Percentiles rank a stretch among this genome's conserved stretches.
phyloP scores from a whole-genome alignment of 2,888 invertebrate genomes.

The Netelia melanura region DNA sequence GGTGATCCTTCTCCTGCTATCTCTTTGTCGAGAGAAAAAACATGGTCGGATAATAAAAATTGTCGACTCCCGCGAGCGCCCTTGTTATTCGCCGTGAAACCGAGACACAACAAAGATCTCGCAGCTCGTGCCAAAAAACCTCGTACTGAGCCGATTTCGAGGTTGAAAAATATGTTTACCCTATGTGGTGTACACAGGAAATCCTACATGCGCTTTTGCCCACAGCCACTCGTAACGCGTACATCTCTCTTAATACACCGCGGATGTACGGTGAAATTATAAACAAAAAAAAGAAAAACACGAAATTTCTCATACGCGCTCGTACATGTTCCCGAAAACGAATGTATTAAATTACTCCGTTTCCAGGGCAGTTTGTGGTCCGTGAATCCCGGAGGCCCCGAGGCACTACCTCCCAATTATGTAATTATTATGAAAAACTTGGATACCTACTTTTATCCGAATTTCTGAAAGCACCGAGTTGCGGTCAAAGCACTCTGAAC shows the following conservation, averaged over 20 bases:
- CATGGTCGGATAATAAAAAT: not conserved
- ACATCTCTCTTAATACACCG: not conserved
- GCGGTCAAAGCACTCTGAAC: not conserved
- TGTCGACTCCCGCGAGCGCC: not conserved
- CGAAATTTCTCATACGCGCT: constrained; percentile 29
- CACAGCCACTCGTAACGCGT: not conserved
- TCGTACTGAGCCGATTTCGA: not conserved
- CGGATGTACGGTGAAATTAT: not conserved
- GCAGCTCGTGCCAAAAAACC: not conserved
- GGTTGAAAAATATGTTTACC: not conserved
- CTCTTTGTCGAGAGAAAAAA: constrained; percentile 12
- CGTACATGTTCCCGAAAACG: constrained; percentile 6
- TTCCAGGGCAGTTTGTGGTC: constrained; percentile 6
- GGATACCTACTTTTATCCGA: constrained; percentile 7
- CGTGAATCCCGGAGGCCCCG: constrained; percentile 13
- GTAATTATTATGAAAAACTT: constrained; percentile 42
- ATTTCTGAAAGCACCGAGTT: not conserved
- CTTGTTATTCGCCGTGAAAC: not conserved
- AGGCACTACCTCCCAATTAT: constrained; percentile 39
- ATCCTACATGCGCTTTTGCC: not conserved
- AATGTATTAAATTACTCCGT: constrained; percentile 47
- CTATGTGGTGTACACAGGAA: not conserved
- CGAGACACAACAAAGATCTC: not conserved
- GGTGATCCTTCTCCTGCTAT: not conserved
- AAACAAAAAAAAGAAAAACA: not conserved